Base-by-base conservation (phyloP, 1,140 invertebrate species). In the Drosophila dunni region DNA sequence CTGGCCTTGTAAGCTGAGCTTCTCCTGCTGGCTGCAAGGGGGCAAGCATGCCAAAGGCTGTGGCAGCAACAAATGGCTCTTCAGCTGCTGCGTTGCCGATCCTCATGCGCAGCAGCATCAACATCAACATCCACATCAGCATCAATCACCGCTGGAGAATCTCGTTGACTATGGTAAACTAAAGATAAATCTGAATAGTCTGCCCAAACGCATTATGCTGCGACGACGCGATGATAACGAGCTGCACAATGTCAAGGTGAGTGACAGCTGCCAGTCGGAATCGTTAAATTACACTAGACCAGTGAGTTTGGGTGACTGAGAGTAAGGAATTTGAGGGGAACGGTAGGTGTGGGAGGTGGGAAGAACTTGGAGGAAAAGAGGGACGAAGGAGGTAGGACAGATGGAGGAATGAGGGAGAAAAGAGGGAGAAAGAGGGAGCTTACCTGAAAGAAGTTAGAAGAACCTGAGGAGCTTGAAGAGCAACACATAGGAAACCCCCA, bases 21-120 rank as follows among this genome's bases (percentile, higher is more conserved):
- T 96, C 51, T 94, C 94, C n/a, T 96, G 96, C 82, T 96, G 95
- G 95, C 90, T 96, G 38, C 94, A 94, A 20, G 95, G 96, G 2
- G 95, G 95, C 15, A 93, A 93, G 45, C 93, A 94, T 72, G 93
- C 94, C 40, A 91, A 93, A 44, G 95, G 95, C 9, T 96, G 95
- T 79, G 95, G 95, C 7, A 93, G 93, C 46, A 93, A 93, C 79
- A 91, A 93, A 73, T 95, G 95, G 95, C 92, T 96, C 34, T 95
- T 96, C 76, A 94, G 95, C 2, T 96, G 96, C 92, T 96, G 95
- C 76, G 92, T 94, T 8, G 92, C 93, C 1, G 61, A 60, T 40
- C 82, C 58, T 38, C 66, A 69, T 95, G 78, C 94, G 95, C 3
- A 96, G 95, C 92, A 96, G 95, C 78, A 93, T 94, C 24, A 53